A percentile compares a stretch with the other conserved stretches of the same genome.
Conservation (phyloP, 2,797 vertebrate species). For the Thripadectes ignobilis region DNA sequence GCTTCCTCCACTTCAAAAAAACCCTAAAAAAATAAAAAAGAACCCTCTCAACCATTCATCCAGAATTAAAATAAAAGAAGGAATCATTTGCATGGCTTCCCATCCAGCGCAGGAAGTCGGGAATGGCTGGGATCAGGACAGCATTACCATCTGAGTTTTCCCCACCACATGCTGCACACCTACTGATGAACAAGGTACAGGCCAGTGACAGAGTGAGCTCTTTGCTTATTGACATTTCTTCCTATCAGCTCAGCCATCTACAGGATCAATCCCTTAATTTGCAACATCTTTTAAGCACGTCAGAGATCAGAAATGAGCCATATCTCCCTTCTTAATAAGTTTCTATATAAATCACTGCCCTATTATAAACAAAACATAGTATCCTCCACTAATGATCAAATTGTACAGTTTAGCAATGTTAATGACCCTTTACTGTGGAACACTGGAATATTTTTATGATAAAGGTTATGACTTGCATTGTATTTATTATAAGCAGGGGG, state of each 20-base stretch:
- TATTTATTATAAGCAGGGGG: conserved; percentile 40
- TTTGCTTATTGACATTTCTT: conserved; percentile 20
- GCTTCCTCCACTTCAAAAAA: not conserved
- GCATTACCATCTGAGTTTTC: not conserved
- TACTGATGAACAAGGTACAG: not conserved
- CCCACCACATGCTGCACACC: not conserved
- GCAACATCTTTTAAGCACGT: conserved; percentile 40
- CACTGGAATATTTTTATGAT: conserved; percentile 39
- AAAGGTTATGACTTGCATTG: conserved; percentile 49
- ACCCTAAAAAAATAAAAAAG: not conserved
- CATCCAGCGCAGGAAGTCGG: not conserved
- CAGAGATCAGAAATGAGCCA: conserved; percentile 58
- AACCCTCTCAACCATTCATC: rapidly evolving
- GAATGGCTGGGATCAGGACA: not conserved
- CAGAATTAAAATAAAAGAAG: not conserved
- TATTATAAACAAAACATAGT: conserved; percentile 51
- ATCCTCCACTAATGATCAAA: conserved; percentile 46
- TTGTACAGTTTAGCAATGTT: conserved; percentile 31
- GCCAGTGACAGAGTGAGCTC: not conserved
- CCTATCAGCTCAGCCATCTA: not conserved
- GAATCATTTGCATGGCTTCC: rapidly evolving
- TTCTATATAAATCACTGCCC: conserved; percentile 62
- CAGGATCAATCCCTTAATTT: conserved; percentile 65
- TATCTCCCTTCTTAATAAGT: conserved; percentile 45
- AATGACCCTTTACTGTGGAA: conserved; percentile 13